These are phyloP conservation scores for Onychomys leucogaster DNA, from an alignment of 2,797 vertebrate genomes.

Conservation along the genomic window DNA sequence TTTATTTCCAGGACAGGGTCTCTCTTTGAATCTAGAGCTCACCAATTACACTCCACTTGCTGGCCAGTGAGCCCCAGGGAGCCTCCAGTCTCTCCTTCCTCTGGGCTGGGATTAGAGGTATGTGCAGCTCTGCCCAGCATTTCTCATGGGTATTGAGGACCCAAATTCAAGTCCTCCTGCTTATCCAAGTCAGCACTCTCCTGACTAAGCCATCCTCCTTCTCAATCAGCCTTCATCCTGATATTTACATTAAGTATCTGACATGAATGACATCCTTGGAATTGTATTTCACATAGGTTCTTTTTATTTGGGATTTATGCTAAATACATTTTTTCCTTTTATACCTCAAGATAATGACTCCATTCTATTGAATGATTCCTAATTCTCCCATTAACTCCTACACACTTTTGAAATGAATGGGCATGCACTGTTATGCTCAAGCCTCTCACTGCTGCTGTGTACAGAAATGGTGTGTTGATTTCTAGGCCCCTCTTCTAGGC, in stretches of 20 bases:
- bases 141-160: not conserved
- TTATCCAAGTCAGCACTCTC: not conserved
- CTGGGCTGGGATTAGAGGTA: not conserved
- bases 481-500: not conserved
- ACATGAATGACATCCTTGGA: not conserved
- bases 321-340: not conserved
- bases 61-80: not conserved
- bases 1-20: not conserved
- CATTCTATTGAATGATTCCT: not conserved
- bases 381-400: not conserved
- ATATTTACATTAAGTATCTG: not conserved
- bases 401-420: not conserved
- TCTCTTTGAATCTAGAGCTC: not conserved
- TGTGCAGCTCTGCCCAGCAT: not conserved
- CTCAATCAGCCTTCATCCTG: not conserved
- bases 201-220: not conserved
- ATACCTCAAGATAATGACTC: not conserved
- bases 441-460: not conserved
- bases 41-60: not conserved
- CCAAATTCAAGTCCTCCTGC: not conserved
- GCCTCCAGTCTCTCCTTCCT: not conserved
- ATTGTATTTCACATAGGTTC: not conserved
- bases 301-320: not conserved
- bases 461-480: not conserved
- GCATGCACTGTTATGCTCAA: not conserved